These are phyloP conservation scores for Halictus ligatus DNA, from an alignment of 2,888 invertebrate genomes.

Conservation along the genomic window DNA sequence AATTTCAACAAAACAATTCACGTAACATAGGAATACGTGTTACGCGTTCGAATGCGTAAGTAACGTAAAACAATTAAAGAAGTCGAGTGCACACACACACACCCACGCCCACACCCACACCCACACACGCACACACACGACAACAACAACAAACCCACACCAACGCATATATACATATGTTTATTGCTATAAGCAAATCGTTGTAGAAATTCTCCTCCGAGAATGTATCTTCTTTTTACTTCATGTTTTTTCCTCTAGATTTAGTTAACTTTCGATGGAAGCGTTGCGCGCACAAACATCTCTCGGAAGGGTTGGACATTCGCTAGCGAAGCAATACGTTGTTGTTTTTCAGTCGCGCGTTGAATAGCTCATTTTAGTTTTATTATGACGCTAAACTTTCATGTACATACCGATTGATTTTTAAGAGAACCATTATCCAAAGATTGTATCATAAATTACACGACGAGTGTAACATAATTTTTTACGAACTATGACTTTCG, in stretches of 20 bases:
- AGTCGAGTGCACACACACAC: not conserved
- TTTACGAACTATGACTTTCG: conserved; percentile 50
- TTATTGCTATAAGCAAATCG: not conserved
- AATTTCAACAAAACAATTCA: conserved; percentile 2
- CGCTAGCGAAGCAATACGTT: conserved; percentile 19
- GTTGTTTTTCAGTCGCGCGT: not conserved
- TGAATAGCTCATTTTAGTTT: conserved; percentile 23
- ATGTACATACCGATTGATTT: conserved; percentile 52
- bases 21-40: not conserved
- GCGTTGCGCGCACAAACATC: conserved; percentile 3
- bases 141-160: not conserved
- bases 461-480: conserved; percentile 45
- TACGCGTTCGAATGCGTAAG: not conserved
- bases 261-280: conserved; percentile 16
- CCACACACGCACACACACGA: not conserved
- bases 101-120: not conserved
- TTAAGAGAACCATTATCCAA: conserved; percentile 59
- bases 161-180: not conserved
- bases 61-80: not conserved
- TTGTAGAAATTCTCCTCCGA: conserved; percentile 23
- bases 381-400: conserved; percentile 28
- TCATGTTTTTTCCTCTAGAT: conserved; percentile 8
- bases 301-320: conserved; percentile 3
- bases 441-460: conserved; percentile 63
- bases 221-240: conserved; percentile 18